These are phyloP conservation scores for Siniperca knerii DNA, from an alignment of 2,113 vertebrate genomes.

Conservation along the genomic window DNA sequence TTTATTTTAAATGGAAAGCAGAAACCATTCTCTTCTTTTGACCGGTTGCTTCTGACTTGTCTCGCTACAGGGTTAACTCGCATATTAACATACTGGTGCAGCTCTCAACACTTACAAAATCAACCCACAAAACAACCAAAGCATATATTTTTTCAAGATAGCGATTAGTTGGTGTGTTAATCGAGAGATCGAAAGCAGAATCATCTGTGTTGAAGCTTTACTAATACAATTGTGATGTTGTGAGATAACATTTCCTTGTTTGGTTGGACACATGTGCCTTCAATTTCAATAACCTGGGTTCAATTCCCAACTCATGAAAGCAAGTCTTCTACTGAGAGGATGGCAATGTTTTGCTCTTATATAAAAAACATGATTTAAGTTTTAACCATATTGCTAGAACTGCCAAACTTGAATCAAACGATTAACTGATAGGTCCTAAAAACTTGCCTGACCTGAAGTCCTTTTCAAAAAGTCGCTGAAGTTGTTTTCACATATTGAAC, in stretches of 20 bases:
- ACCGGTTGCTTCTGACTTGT: not conserved
- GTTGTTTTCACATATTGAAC: not conserved
- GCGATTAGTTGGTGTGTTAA: not conserved
- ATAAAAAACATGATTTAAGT: not conserved
- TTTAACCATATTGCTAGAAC: not conserved
- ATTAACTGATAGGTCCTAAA: not conserved
- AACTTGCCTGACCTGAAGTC: not conserved
- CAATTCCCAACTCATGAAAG: not conserved
- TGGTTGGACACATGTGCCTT: slow-evolving; percentile 11
- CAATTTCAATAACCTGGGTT: not conserved
- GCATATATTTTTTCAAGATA: not conserved
- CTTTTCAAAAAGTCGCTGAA: not conserved
- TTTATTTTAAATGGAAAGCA: not conserved
- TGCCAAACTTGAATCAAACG: not conserved
- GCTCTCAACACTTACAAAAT: not conserved
- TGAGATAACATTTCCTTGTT: not conserved
- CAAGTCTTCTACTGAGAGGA: not conserved
- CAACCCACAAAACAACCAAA: not conserved
- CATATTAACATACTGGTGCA: not conserved
- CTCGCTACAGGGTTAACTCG: not conserved
- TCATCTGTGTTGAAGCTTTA: not conserved
- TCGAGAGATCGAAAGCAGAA: not conserved
- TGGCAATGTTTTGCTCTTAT: not conserved
- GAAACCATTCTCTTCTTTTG: not conserved
- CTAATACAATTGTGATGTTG: not conserved